Evolutionary conservation across 2,797 vertebrate species (phyloP).

Genomic region (Sciurus carolinensis): DNA sequence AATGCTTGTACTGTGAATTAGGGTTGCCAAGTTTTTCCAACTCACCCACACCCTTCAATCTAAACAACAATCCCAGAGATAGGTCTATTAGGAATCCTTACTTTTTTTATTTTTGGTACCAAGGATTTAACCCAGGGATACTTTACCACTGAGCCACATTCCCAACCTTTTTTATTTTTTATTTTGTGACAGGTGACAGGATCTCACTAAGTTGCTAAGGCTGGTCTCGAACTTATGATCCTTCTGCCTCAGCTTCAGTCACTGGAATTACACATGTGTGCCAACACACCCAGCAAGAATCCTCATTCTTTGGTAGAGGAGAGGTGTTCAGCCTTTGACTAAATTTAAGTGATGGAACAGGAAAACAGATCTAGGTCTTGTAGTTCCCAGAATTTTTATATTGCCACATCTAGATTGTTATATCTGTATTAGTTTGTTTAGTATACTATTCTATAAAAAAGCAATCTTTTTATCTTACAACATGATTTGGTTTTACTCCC

Average conservation of each 20-base stretch:
- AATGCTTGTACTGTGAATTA: background rate
- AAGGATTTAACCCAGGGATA: too few species aligned
- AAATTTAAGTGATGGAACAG: background rate
- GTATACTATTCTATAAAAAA: slow-evolving; percentile 1
- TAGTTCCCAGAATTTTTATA: background rate
- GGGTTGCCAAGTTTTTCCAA: background rate
- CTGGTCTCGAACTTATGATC: too few species aligned
- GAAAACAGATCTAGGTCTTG: background rate
- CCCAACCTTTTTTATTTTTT: too few species aligned
- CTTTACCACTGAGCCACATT: too few species aligned
- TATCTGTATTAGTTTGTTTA: slow-evolving; percentile 17
- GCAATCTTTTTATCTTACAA: background rate
- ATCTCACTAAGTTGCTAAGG: too few species aligned
- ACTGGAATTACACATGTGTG: too few species aligned
- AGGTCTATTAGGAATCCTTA: background rate
- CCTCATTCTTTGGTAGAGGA: background rate
- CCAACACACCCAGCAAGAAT: background rate
- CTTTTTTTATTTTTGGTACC: too few species aligned
- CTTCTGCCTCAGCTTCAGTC: too few species aligned
- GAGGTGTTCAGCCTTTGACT: background rate
- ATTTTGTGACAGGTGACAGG: too few species aligned
- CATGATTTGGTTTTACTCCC: background rate
- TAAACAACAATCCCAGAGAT: background rate
- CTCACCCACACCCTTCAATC: background rate
- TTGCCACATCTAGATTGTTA: background rate